Evolutionary conservation across 2,888 invertebrate genomes (phyloP).

Genomic region (Dendrolimus pini): DNA sequence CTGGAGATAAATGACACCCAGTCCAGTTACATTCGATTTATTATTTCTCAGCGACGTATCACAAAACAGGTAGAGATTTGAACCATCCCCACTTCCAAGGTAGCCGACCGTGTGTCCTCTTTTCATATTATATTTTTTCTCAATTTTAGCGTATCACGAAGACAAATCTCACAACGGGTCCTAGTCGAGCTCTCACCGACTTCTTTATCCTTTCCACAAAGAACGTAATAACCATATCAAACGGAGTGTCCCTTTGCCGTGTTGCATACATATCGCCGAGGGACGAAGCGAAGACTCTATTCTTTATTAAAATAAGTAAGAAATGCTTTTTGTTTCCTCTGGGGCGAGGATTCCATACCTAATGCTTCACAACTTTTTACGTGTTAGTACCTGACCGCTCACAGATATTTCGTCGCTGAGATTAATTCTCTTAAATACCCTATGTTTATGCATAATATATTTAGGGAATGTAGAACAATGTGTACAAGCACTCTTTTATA

Average conservation of each 20-base stretch:
- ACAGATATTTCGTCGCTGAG: slow-evolving; percentile 4
- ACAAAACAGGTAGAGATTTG: slow-evolving; percentile 44
- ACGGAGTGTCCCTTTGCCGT: slow-evolving; percentile 68
- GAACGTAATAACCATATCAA: slow-evolving; percentile 76
- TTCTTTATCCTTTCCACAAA: slow-evolving; percentile 65
- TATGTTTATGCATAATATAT: no score
- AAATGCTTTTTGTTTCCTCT: slow-evolving; percentile 68
- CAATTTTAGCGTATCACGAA: slow-evolving; percentile 70
- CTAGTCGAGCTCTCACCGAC: slow-evolving; percentile 49
- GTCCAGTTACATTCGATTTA: slow-evolving; percentile 56
- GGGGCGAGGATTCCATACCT: slow-evolving; percentile 52
- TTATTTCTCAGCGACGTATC: slow-evolving; percentile 37
- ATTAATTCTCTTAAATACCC: neutral
- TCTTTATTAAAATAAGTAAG: slow-evolving; percentile 62
- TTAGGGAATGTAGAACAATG: no score
- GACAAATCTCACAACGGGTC: slow-evolving; percentile 60
- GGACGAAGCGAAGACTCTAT: slow-evolving; percentile 44
- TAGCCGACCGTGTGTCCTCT: slow-evolving; percentile 41
- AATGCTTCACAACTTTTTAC: slow-evolving; percentile 32
- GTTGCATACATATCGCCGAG: slow-evolving; percentile 66
- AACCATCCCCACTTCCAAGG: slow-evolving; percentile 61
- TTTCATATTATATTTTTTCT: slow-evolving; percentile 18
- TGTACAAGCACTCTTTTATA: no score
- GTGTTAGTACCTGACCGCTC: slow-evolving; percentile 10
- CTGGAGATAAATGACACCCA: slow-evolving; percentile 45